These are phyloP conservation scores for Lycophotia porphyrea DNA, from an alignment of 2,888 invertebrate species.

Conservation along the genomic window DNA sequence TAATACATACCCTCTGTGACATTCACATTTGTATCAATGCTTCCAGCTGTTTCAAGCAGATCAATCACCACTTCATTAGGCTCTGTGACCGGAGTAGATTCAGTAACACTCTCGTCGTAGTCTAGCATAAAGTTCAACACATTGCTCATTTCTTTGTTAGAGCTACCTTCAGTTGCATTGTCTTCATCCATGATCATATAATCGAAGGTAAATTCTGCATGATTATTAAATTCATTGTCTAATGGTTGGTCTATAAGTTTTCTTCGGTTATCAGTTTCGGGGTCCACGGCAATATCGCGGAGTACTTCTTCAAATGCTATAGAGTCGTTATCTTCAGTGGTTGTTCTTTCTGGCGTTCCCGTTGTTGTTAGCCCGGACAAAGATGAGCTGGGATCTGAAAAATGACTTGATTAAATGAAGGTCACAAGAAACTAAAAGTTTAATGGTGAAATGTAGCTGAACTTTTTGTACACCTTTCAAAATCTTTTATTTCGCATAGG, in stretches of 20 bases:
- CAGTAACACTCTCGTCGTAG: slow-evolving; percentile 31
- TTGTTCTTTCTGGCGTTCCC: background rate
- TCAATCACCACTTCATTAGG: slow-evolving; percentile 66
- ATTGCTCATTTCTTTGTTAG: slow-evolving; percentile 26
- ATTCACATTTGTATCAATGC: slow-evolving; percentile 24
- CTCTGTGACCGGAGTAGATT: slow-evolving; percentile 19
- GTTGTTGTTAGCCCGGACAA: background rate
- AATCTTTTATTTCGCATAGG: background rate
- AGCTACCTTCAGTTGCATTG: slow-evolving; percentile 32
- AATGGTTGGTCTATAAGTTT: slow-evolving; percentile 50
- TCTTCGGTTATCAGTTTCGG: slow-evolving; percentile 63
- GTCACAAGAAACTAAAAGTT: background rate
- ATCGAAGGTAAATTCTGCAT: slow-evolving; percentile 48
- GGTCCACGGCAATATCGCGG: slow-evolving; percentile 68
- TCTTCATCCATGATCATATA: slow-evolving; percentile 61
- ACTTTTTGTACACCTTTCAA: background rate
- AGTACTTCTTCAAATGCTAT: slow-evolving; percentile 77
- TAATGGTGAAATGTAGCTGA: background rate
- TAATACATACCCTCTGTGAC: slow-evolving; percentile 43
- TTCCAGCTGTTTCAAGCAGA: slow-evolving; percentile 63
- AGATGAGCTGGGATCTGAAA: slow-evolving; percentile 12
- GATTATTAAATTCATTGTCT: slow-evolving; percentile 41
- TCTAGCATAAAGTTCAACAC: slow-evolving; percentile 33
- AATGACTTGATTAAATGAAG: background rate
- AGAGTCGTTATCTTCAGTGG: slow-evolving; percentile 63